Percentiles rank a stretch among this genome's conserved stretches.
Conservation (phyloP, 2,113 vertebrate species). For the Sinocyclocheilus grahami region DNA sequence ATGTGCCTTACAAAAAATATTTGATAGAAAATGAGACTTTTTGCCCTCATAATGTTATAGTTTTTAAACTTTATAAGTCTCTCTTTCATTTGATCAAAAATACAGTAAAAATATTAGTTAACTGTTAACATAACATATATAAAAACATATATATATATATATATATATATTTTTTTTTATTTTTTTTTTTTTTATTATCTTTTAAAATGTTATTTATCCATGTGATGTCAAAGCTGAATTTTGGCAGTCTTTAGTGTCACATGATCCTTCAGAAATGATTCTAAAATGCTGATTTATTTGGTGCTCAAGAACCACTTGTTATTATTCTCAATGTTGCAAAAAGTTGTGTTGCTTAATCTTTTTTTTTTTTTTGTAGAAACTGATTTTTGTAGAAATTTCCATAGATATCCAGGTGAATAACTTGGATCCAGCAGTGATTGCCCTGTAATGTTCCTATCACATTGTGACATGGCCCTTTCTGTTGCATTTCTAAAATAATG, state of each 20-base stretch:
- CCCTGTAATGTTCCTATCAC: neutral
- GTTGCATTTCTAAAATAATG: neutral
- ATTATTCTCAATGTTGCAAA: neutral
- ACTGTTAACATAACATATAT: too few relatives aligned
- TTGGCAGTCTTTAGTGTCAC: neutral
- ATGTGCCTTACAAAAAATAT: neutral
- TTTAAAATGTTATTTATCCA: too few relatives aligned
- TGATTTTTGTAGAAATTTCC: too few relatives aligned
- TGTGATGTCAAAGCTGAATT: too few relatives aligned
- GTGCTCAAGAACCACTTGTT: neutral
- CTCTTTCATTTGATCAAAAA: neutral
- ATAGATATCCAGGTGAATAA: neutral
- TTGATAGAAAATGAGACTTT: neutral
- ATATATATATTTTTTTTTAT: too few relatives aligned
- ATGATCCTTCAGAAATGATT: neutral
- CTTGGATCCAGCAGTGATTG: neutral
- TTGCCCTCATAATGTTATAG: neutral
- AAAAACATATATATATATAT: too few relatives aligned
- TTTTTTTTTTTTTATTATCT: too few relatives aligned
- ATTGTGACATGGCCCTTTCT: neutral
- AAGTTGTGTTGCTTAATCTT: neutral
- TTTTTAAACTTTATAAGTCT: neutral
- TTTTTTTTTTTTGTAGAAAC: neutral
- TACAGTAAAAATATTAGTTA: neutral
- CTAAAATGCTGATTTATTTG: neutral